A percentile compares a stretch with the other conserved stretches of the same genome.
These are phyloP conservation scores for Nothobranchius kuhntae DNA, from an alignment of 2,113 vertebrate species.

Conservation along the genomic window DNA sequence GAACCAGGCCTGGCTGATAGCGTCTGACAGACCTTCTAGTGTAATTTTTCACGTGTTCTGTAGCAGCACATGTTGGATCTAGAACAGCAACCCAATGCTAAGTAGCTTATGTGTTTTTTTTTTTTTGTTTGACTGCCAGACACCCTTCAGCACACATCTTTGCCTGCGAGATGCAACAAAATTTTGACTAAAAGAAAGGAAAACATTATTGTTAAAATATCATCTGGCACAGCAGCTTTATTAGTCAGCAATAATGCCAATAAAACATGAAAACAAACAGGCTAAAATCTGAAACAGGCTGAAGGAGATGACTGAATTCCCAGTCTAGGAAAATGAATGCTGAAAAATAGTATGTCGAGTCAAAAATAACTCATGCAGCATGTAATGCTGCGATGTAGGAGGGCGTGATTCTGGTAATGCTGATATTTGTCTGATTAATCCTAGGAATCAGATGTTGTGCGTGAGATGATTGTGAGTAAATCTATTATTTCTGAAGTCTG, in stretches of 20 bases:
- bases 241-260: no score
- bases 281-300: no score
- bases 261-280: no score
- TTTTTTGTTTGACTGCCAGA: background rate
- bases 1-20: background rate
- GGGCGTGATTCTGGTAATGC: background rate
- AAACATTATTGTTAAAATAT: background rate
- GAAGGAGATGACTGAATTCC: no score
- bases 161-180: background rate
- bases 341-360: background rate
- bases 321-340: background rate
- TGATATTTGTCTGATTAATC: background rate
- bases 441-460: background rate
- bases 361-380: background rate
- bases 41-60: background rate
- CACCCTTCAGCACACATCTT: slow-evolving; percentile 6
- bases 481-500: no score
- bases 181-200: background rate
- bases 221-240: background rate
- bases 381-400: background rate
- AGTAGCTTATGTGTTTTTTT: background rate
- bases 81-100: background rate
- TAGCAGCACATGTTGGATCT: background rate
- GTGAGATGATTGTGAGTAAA: background rate
- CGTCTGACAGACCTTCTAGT: background rate